Base-by-base conservation (phyloP, 2,113 vertebrate species). In the Notiomystis cincta region DNA sequence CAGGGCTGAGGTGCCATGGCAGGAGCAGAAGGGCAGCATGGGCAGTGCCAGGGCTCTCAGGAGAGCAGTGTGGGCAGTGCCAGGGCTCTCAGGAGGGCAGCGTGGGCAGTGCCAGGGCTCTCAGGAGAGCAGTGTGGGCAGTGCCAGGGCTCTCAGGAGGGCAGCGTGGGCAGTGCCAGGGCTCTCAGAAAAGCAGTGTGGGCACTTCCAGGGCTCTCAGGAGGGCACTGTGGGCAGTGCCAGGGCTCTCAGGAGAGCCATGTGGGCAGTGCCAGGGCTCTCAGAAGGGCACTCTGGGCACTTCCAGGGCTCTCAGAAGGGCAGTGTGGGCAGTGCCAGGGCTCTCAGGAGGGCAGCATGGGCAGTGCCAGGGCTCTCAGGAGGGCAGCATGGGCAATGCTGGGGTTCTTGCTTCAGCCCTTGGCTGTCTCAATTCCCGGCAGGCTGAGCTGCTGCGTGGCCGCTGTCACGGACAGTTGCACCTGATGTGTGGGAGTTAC, bases 401-500 rank as follows among this genome's bases (percentile, higher is more conserved):
- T 11, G 42, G 44, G 38, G 53, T 6, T 80, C 40, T 30, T 31
- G 35, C 66, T 61, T 18, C 53, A 94, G 83, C 58, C 64, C 60
- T 9, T 15, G 17, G 37, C 81, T 75, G 60, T 15, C 70, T 47
- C 65, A 15, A 16, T 28, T 62, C 51, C 21, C 0, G 0, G 20
- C 79, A 77, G 85, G 64, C 86, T 87, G 77, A 76, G 57, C 76
- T 87, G 64, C 80, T 50, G 80, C 31, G 1, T 11, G 66, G 87
- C 73, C 1, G 7, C 82, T 6, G 58, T 87, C 94, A 95, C 1
- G 11, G 95, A 31, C 91, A 80, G 87, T 89, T 93, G 79, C 87
- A 87, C 84, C 95, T 87, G 77, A 91, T 42, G 58, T 71, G 94
- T 91, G 76, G 93, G 94, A 93, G 93, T 91, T 95, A 77, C 87